Evolutionary conservation across 2,888 invertebrate genomes (phyloP).

Genomic region (Anodontia alba): DNA sequence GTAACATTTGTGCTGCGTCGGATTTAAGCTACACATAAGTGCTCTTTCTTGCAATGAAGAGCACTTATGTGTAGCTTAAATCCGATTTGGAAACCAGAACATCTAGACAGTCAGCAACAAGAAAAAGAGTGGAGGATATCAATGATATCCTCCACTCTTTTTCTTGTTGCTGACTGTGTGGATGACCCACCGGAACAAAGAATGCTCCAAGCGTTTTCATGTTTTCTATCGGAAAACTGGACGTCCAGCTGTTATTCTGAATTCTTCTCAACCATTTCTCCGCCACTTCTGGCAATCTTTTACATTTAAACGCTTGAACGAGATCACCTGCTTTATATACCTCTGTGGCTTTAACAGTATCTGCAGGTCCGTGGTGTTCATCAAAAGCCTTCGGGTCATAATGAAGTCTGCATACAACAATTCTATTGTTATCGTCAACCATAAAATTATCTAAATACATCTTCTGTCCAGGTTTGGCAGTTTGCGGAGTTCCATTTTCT

Average conservation of each 20-base stretch:
- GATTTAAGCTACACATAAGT: neutral
- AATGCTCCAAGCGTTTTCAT: neutral
- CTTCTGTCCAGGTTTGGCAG: no score
- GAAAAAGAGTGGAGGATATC: no score
- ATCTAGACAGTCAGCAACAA: no score
- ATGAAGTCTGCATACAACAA: no score
- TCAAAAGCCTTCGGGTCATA: neutral
- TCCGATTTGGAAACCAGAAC: no score
- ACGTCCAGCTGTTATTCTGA: neutral
- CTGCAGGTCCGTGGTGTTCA: neutral
- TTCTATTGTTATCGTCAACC: no score
- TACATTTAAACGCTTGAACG: neutral
- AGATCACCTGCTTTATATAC: neutral
- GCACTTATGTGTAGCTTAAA: no score
- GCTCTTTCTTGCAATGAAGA: neutral
- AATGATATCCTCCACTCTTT: neutral
- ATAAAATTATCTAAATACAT: no score
- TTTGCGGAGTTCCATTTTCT: neutral
- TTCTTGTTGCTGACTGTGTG: neutral
- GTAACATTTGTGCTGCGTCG: neutral
- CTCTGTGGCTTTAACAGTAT: neutral
- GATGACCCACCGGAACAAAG: neutral
- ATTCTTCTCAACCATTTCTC: neutral
- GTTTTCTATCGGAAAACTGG: neutral
- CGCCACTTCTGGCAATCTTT: neutral